Percentiles rank a stretch among this genome's conserved stretches.
Conservation (phyloP, 2,113 vertebrate species). For the Cyprinus carpio region DNA sequence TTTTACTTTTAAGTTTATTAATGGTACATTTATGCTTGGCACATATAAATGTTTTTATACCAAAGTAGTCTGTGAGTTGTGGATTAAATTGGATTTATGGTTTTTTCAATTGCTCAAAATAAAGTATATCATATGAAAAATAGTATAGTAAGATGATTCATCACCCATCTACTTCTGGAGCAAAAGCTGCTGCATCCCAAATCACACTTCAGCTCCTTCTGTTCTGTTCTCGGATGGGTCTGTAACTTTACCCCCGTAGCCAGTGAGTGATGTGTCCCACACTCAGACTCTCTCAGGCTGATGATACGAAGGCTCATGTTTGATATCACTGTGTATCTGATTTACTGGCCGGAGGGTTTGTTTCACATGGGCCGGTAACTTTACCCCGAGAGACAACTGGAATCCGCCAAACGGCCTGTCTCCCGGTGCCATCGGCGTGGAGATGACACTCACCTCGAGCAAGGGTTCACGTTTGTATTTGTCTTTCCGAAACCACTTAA, state of each 20-base stretch:
- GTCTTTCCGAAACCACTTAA: constrained; percentile 72
- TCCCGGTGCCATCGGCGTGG: constrained; percentile 63
- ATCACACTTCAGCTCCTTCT: constrained; percentile 34
- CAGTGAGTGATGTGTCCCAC: background rate
- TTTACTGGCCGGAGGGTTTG: constrained; percentile 46
- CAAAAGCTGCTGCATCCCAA: background rate
- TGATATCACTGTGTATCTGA: constrained; percentile 59
- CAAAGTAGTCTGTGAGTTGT: background rate
- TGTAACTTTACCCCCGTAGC: constrained; percentile 46
- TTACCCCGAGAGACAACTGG: constrained; percentile 56
- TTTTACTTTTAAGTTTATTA: background rate
- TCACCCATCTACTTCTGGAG: background rate
- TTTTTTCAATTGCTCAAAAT: background rate
- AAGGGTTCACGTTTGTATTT: constrained; percentile 67
- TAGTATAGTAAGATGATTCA: background rate
- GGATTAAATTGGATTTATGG: background rate
- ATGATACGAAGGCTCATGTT: constrained; percentile 46
- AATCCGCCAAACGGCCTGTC: constrained; percentile 55
- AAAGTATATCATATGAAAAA: no score
- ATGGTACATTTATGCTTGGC: background rate
- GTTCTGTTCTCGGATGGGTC: constrained; percentile 25
- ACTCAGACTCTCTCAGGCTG: constrained; percentile 46
- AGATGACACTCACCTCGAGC: constrained; percentile 64
- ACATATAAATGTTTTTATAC: background rate
- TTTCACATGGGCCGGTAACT: constrained; percentile 61